Evolutionary conservation across 2,113 vertebrate species (phyloP).

Genomic region (Notarius quadriscutis): DNA sequence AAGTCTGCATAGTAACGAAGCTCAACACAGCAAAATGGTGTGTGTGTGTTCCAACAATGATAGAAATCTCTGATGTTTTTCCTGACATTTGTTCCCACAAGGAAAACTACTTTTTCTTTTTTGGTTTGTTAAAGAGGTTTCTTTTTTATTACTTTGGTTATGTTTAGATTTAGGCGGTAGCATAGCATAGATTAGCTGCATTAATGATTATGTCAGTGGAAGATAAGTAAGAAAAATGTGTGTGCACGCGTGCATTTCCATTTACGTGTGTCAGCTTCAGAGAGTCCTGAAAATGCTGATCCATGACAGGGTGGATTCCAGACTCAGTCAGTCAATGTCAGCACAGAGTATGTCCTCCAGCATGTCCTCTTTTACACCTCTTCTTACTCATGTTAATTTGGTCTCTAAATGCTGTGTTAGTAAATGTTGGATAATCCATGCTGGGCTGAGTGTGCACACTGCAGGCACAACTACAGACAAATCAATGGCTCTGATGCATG

Average conservation of each 20-base stretch:
- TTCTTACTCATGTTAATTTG: background rate
- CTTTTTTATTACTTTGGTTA: background rate
- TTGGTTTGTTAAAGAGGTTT: background rate
- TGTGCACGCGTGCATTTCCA: conserved; percentile 11
- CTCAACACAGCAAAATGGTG: conserved; percentile 7
- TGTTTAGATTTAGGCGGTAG: background rate
- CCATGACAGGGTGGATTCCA: conserved; percentile 66
- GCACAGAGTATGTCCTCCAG: conserved; percentile 28
- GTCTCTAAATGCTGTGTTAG: conserved; percentile 12
- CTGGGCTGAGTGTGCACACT: conserved; percentile 5
- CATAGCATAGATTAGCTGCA: background rate
- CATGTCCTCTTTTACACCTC: background rate
- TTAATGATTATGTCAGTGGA: background rate
- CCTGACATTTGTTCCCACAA: background rate
- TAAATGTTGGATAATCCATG: background rate
- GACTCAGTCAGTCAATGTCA: conserved; percentile 67
- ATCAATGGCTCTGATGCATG: background rate
- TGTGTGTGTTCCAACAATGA: conserved; percentile 27
- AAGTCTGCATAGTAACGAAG: conserved; percentile 32
- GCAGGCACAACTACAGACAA: background rate
- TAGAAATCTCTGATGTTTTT: background rate
- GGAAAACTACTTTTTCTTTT: background rate
- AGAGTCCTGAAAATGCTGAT: conserved; percentile 55
- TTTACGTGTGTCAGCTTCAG: conserved; percentile 49
- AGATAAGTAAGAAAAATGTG: background rate